Conservation (phyloP, 2,797 vertebrate species). For the Acipenser oxyrinchus region DNA sequence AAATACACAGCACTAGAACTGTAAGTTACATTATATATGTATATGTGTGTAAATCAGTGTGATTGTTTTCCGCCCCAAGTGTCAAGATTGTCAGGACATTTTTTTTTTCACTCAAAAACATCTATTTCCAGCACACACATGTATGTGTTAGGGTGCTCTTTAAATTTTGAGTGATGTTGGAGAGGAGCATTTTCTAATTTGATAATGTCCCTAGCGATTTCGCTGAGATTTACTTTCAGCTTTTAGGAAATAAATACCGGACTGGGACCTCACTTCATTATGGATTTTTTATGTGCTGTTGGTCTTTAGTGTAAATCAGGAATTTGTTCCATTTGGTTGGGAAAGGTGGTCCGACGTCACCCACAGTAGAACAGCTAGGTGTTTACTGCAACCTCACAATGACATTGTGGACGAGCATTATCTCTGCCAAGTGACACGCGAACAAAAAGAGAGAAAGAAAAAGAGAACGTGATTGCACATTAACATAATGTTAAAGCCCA, state of each 20-base stretch:
- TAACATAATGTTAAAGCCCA: background rate
- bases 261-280: background rate
- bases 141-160: no score
- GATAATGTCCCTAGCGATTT: no score
- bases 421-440: conserved; percentile 2
- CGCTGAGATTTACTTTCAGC: no score
- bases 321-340: background rate
- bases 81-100: no score
- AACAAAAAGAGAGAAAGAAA: background rate
- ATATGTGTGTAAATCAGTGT: no score
- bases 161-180: no score
- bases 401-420: background rate
- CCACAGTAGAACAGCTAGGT: conserved; percentile 10
- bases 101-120: no score
- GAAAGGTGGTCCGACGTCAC: background rate
- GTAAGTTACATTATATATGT: no score
- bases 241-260: background rate
- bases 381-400: background rate
- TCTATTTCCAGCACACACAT: no score
- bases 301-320: background rate
- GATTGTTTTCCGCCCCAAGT: no score
- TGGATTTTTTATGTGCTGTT: background rate
- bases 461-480: background rate
- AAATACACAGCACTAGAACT: no score
- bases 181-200: no score